Evolutionary conservation across 2,113 vertebrate species (phyloP).

Genomic region (Archocentrus centrarchus): DNA sequence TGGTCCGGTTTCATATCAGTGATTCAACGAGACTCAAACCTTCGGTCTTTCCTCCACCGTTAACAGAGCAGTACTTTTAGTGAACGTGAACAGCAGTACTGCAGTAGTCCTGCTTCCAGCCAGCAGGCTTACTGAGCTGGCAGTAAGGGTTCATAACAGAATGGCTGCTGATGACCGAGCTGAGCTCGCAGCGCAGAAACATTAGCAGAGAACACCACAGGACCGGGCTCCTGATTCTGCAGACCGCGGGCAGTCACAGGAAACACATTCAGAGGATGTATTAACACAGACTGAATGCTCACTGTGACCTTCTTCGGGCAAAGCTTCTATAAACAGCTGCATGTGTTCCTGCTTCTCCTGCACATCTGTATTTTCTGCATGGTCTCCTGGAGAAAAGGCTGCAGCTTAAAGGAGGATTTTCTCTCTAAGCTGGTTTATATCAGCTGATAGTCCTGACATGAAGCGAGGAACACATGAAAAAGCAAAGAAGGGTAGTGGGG

Average conservation of each 20-base stretch:
- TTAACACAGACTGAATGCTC: too few species aligned
- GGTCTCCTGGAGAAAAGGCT: slow-evolving; percentile 29
- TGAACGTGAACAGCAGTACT: not conserved
- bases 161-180: not conserved
- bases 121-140: not conserved
- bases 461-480: slow-evolving; percentile 38
- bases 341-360: slow-evolving; percentile 1
- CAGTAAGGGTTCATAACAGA: not conserved
- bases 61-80: too few species aligned
- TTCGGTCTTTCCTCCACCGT: too few species aligned
- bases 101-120: not conserved
- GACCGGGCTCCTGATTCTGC: not conserved
- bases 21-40: not conserved
- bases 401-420: slow-evolving; percentile 59
- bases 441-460: slow-evolving; percentile 60
- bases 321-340: too few species aligned
- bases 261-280: too few species aligned
- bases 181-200: not conserved
- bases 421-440: slow-evolving; percentile 67
- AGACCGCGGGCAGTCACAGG: too few species aligned
- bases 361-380: slow-evolving; percentile 58
- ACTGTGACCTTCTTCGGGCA: not conserved
- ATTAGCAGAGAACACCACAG: not conserved
- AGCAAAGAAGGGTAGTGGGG: slow-evolving; percentile 8
- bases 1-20: not conserved